Evolutionary conservation across 1,140 invertebrate genomes (phyloP), one percentile per base, ranked within the genome.

Genomic region (Drosophila truncata): DNA sequence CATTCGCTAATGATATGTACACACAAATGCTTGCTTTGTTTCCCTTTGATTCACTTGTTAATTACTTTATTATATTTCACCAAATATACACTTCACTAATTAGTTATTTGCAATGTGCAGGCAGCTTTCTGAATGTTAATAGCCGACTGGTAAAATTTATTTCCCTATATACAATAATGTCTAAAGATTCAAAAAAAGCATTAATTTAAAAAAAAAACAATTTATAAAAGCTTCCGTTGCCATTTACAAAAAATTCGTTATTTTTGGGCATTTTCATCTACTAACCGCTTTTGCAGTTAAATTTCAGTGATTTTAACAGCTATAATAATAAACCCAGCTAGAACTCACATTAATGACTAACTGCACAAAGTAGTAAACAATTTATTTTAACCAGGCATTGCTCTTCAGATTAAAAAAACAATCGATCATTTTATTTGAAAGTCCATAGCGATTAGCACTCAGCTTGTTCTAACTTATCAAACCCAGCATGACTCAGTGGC

Each of bases 361-460:
- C 27, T 50, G n/a, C n/a, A 8, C n/a, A 29, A 18, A 29, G 16
- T 13, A 29, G 23, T 9, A 54, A 35, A 20, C 0, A 54, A 54
- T 54, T 54, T 35, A 54, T 35, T 54, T 54, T 35, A 35, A 35
- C 13, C 29, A 20, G 9, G 25, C 10, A 59, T 49, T 59, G 18
- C 42, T 18, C n/a, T 59, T 59, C 39, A 29, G 57, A 59, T 59
- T 59, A 59, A 49, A 59, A 49, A 59, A 50, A 60, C 18, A 52
- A 60, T 50, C 58, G 18, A 60, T 60, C 58, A 60, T 60, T 50
- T 49, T 50, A 44, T 29, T 27, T 11, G 50, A 54, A 18, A 35
- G 31, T 33, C 50, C 23, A 54, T 23, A 35, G 31, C 50, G 50
- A 35, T 54, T 54, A 23, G 50, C 35, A 11, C 4, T 20, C 13